Evolutionary conservation across 1,140 invertebrate species (phyloP).

Genomic region (Drosophila kikkawai): DNA sequence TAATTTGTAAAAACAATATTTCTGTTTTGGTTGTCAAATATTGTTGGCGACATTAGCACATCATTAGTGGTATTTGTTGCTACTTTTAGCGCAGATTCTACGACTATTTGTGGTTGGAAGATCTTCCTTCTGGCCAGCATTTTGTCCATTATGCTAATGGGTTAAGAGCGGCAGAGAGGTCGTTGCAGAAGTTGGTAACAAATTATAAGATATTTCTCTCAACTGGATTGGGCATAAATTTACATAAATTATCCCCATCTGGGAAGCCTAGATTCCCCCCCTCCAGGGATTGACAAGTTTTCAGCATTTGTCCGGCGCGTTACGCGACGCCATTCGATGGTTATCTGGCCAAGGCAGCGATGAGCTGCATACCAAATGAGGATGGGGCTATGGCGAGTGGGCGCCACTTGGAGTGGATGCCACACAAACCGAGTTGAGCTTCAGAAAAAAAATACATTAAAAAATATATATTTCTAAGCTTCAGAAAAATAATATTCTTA

Average conservation of each 20-base stretch:
- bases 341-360: slow-evolving; percentile 45
- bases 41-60: slow-evolving; percentile 68
- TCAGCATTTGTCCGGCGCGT: slow-evolving; percentile 65
- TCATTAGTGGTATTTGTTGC: slow-evolving; percentile 64
- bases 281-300: slow-evolving; percentile 70
- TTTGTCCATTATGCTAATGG: slow-evolving; percentile 73
- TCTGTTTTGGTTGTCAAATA: slow-evolving; percentile 60
- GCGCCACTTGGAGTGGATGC: slow-evolving; percentile 58
- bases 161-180: slow-evolving; percentile 28
- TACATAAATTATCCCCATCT: slow-evolving; percentile 64
- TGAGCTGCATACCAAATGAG: slow-evolving; percentile 74
- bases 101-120: slow-evolving; percentile 34
- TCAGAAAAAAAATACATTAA: background rate
- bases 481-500: background rate
- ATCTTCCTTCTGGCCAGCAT: slow-evolving; percentile 30
- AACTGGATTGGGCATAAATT: slow-evolving; percentile 63
- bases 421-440: background rate
- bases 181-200: slow-evolving; percentile 60
- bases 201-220: slow-evolving; percentile 67
- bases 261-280: slow-evolving; percentile 37
- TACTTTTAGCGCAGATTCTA: slow-evolving; percentile 27
- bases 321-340: slow-evolving; percentile 73
- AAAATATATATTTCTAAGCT: background rate
- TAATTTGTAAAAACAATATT: slow-evolving; percentile 61
- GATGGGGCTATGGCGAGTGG: slow-evolving; percentile 49